A percentile compares a stretch with the other conserved stretches of the same genome.
Conservation (phyloP, 1,140 invertebrate species). For the Bombus fervidus region DNA sequence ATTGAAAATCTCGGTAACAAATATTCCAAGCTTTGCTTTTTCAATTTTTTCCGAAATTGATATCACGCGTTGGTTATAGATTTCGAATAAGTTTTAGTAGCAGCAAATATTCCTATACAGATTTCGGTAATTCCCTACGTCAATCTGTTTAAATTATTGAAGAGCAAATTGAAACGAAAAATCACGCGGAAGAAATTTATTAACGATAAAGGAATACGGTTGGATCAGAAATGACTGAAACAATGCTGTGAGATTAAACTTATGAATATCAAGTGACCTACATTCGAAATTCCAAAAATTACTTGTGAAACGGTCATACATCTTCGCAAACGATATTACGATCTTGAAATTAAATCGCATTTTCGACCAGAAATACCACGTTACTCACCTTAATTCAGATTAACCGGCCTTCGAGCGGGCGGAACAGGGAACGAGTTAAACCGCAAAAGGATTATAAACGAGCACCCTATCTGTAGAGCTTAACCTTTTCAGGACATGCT, state of each 20-base stretch:
- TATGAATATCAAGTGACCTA: background rate
- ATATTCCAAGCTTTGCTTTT: background rate
- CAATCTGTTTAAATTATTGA: too few species aligned
- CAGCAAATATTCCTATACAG: too few species aligned
- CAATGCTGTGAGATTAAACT: background rate
- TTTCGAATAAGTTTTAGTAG: background rate
- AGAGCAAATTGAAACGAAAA: too few species aligned
- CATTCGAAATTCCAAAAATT: background rate
- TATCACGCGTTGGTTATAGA: background rate
- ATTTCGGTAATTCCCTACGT: too few species aligned
- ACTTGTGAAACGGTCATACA: background rate
- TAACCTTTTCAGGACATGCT: constrained; percentile 5
- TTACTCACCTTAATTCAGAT: background rate
- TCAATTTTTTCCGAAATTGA: background rate
- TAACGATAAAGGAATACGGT: background rate
- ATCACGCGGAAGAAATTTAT: background rate
- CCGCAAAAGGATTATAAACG: constrained; percentile 23
- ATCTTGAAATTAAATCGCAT: background rate
- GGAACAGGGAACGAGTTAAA: constrained; percentile 5
- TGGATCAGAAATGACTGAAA: too few species aligned
- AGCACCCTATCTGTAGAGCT: background rate
- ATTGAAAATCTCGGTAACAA: background rate
- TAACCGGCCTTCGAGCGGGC: background rate
- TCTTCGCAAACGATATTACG: background rate
- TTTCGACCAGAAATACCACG: background rate